phyloP scores from a whole-genome alignment of 2,888 invertebrate genomes.

The Drosophila subsilvestris region DNA sequence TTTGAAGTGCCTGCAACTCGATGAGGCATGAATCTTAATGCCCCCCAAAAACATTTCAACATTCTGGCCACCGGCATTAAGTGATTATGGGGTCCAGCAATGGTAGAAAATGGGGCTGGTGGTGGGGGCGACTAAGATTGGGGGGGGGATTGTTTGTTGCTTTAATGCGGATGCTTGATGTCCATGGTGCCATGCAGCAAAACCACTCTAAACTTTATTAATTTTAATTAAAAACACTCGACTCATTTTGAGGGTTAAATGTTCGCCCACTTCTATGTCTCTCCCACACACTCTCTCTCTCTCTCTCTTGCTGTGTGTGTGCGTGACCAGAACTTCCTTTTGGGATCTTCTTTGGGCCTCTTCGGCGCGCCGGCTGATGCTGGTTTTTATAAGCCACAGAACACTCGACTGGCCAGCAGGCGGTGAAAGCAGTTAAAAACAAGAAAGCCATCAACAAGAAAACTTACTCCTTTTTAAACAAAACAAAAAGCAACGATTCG shows the following conservation, averaged over 20 bases:
- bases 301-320: slow-evolving; percentile 23
- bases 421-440: slow-evolving; percentile 69
- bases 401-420: slow-evolving; percentile 73
- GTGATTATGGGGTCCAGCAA: slow-evolving; percentile 35
- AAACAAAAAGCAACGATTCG: background rate
- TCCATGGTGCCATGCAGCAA: slow-evolving; percentile 50
- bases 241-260: slow-evolving; percentile 75
- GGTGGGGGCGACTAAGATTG: too few relatives aligned
- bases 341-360: slow-evolving; percentile 14
- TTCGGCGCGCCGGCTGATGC: slow-evolving; percentile 2
- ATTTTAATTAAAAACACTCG: slow-evolving; percentile 78
- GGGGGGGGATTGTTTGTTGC: slow-evolving; percentile 1
- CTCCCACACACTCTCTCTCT: background rate
- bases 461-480: slow-evolving; percentile 14
- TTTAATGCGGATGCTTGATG: background rate
- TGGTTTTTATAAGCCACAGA: slow-evolving; percentile 66
- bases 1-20: slow-evolving; percentile 49
- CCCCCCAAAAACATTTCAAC: slow-evolving; percentile 32
- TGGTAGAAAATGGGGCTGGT: too few relatives aligned
- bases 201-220: slow-evolving; percentile 77
- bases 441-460: slow-evolving; percentile 63
- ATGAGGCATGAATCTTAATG: slow-evolving; percentile 49
- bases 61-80: slow-evolving; percentile 41
- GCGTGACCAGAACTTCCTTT: slow-evolving; percentile 50
- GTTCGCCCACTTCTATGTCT: slow-evolving; percentile 14